Evolutionary conservation across 1,140 invertebrate genomes (phyloP).

Genomic region (Drosophila equinoxialis): DNA sequence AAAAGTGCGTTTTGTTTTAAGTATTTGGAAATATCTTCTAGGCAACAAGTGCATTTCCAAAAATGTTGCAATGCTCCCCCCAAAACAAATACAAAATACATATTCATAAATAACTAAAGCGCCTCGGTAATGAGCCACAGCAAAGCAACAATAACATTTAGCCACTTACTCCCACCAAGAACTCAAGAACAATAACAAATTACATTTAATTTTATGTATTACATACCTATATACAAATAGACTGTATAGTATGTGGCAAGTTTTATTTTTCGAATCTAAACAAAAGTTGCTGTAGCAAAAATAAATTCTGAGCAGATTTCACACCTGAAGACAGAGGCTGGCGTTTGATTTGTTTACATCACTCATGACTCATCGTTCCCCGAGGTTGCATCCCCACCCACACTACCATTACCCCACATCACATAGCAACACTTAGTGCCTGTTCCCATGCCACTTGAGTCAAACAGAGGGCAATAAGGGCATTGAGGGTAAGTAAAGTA

Average conservation of each 20-base stretch:
- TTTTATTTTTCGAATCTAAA: conserved; percentile 52
- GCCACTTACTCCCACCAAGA: conserved; percentile 58
- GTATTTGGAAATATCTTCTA: conserved; percentile 46
- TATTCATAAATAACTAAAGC: conserved; percentile 58
- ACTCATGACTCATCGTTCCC: conserved; percentile 56
- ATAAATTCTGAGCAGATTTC: conserved; percentile 55
- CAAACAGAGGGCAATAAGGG: conserved; percentile 12
- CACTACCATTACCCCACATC: too few species aligned
- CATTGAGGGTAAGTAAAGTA: conserved; percentile 8
- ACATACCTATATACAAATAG: conserved; percentile 44
- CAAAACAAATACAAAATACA: too few species aligned
- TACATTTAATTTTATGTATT: conserved; percentile 54
- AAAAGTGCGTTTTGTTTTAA: conserved; percentile 31
- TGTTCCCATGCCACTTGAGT: conserved; percentile 76
- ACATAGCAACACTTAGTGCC: conserved; percentile 17
- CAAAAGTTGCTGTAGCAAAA: conserved; percentile 42
- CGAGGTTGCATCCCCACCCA: conserved; percentile 33
- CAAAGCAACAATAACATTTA: conserved; percentile 38
- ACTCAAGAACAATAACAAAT: conserved; percentile 65
- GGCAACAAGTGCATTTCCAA: conserved; percentile 66
- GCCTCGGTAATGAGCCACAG: conserved; percentile 58
- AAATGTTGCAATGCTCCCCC: conserved; percentile 55
- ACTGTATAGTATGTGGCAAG: conserved; percentile 46
- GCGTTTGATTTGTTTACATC: conserved; percentile 64
- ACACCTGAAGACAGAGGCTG: conserved; percentile 59